Evolutionary conservation across 2,888 invertebrate species (phyloP), one percentile per base, ranked within the genome.

Genomic region (Lathronympha strigana): DNA sequence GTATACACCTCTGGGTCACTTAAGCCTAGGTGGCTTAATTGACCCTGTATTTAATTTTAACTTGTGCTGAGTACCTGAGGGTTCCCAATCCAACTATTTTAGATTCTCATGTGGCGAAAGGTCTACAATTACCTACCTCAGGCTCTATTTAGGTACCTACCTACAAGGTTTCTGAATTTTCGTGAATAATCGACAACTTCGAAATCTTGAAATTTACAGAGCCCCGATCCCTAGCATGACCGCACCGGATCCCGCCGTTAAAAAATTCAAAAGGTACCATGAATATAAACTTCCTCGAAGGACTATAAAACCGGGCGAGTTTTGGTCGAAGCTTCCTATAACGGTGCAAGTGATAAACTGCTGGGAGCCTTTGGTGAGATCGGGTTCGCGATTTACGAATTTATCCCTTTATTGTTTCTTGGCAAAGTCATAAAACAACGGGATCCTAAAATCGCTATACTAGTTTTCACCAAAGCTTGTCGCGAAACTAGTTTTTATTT

Each of bases 261-360:
- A 87, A 86, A 86, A 85, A 87, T 85, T 85, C 87, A 87, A 82
- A 82, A 77, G 75, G 79, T 72, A 72, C 79, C 80, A 84, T 87
- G 87, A 86, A 86, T 84, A 83, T 83, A 82, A 84, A 84, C 80
- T 80, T 81, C 76, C 69, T 69, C 73, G 71, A 72, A 76, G 68
- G 71, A 73, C 79, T 78, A 80, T 80, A 83, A 82, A 81, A 78
- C 73, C 76, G 74, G 72, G 77, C 74, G 80, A 77, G 75, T 73
- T 71, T 61, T 36, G 21, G 45, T 19, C 43, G 53, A 47, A 23
- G 50, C 40, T 40, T 58, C 36, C 58, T 47, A 45, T 23, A 36
- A n/a, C 40, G 54, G 61, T 3, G 9, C 61, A 66, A 66, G 61
- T 47, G 53, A 61, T 49, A 47, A 61, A 61, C 61, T 36, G 23